A percentile compares a stretch with the other conserved stretches of the same genome.
Evolutionary conservation across 2,888 invertebrate species (phyloP).

Genomic region (Teleiodes luculella): DNA sequence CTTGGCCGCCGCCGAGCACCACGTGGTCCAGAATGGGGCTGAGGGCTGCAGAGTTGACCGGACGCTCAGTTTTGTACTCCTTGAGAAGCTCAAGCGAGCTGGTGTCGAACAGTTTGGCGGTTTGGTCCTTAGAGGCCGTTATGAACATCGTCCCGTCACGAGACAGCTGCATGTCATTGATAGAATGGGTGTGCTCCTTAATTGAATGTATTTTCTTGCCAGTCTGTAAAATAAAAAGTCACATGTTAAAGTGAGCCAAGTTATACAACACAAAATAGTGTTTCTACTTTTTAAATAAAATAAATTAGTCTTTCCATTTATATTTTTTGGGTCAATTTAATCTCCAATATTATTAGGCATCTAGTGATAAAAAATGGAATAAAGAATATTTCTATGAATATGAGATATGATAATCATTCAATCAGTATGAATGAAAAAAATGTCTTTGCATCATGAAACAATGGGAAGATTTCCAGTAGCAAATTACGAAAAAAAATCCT

Average conservation of each 20-base stretch:
- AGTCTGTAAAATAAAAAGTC: conserved; percentile 75
- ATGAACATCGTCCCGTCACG: conserved; percentile 97
- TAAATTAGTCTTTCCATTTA: neutral
- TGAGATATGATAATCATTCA: too few relatives aligned
- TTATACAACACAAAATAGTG: too few relatives aligned
- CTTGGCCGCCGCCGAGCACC: conserved; percentile 98
- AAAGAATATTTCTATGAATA: too few relatives aligned
- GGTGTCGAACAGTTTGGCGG: conserved; percentile 96
- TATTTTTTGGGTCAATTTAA: too few relatives aligned
- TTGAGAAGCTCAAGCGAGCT: conserved; percentile 92
- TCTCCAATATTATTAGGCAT: too few relatives aligned
- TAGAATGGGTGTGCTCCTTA: conserved; percentile 89
- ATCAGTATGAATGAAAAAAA: too few relatives aligned
- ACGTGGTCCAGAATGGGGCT: conserved; percentile 98
- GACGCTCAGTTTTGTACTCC: conserved; percentile 97
- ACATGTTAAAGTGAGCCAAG: neutral
- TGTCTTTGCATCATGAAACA: too few relatives aligned
- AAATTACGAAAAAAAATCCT: too few relatives aligned
- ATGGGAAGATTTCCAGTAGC: too few relatives aligned
- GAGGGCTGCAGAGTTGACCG: conserved; percentile 98
- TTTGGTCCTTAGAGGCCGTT: conserved; percentile 97
- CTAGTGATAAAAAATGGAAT: too few relatives aligned
- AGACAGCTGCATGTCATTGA: conserved; percentile 98
- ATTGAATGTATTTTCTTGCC: conserved; percentile 88
- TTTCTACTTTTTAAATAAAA: too few relatives aligned